Evolutionary conservation across 92 coral and sea anemone species (phyloP), one percentile per base, ranked within the genome.

Genomic region (Bergia puertoricense): DNA sequence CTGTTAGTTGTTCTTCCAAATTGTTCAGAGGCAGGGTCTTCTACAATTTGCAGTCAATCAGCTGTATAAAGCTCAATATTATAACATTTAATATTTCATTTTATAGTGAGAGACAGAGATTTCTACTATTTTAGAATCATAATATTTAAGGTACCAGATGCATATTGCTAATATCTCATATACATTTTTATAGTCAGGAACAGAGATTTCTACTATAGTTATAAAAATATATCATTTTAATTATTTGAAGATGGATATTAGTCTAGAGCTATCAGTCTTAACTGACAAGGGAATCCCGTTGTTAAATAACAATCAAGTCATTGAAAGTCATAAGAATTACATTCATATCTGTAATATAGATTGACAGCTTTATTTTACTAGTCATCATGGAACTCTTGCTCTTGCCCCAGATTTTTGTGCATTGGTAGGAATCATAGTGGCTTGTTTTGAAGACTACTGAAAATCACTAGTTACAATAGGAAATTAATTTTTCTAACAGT

Each of bases 11-110:
- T 45, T 75, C 36, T 75, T 42, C 45, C 41, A 42, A 75, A 39
- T 75, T 75, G 44, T 75, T 78, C 69, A 80, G 85, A 80, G 56
- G 85, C 85, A 80, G 85, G 85, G 85, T 80, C 85, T 80, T 80
- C 85, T 80, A 80, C 67, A 80, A 8, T 37, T 50, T 56, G 59
- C 59, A 54, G 14, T 8, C 59, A 54, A 10, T 13, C 14, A 54
- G 59, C 59, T 54, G 59, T 54, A 54, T 54, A 54, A 11, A 54
- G 16, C 13, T 56, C 30, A 30, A 80, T 80, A 18, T 78, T 4
- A 56, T 13, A n/a, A 38, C 41, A 22, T 54, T 3, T 2, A 30
- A n/a, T 11, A 79, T 11, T 36, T 1, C 0, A 30, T 80, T 78
- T 78, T 78, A 23, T 78, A 80, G 85, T 80, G 50, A 80, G 85